Evolutionary conservation across 2,888 invertebrate genomes (phyloP), one percentile per base, ranked within the genome.

Genomic region (Drosophila paramelanica): DNA sequence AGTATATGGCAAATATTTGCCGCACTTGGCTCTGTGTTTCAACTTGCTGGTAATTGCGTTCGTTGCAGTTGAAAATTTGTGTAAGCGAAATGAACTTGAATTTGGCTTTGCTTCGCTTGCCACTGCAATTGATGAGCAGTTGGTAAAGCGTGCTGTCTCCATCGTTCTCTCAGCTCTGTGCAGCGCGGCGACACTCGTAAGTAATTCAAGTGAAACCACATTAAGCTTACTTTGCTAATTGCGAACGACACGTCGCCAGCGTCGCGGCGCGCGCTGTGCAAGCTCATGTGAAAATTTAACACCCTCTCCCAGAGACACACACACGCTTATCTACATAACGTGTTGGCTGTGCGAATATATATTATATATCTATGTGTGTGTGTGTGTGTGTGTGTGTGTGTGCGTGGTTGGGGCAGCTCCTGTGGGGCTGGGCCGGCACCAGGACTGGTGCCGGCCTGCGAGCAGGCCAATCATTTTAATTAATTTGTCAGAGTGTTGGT

Each of bases 191-290:
- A 73, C 76, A 82, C 83, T 80, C 82, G 88, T 87, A 85, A 88
- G 88, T 88, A 90, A 90, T 90, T 89, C 83, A 82, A 84, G 81
- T 80, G 88, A 77, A 87, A 89, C 88, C 90, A 79, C 90, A 90
- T 90, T 88, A 89, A 90, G 90, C 90, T 90, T 90, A 89, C 89
- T 85, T 89, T 90, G 90, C 90, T 90, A 90, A 90, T 90, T 90
- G 90, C 89, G 66, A 89, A 86, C 85, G 88, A 90, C 87, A 89
- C 88, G 78, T 84, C 81, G 80, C 76, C 71, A 68, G 64, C 67
- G 56, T 68, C 61, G 69, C 68, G 61, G 31, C 51, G 53, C 36
- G 31, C 53, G 38, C 38, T 67, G 51, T 62, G 50, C 69, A 61
- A 60, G 66, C 61, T 53, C 60, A 68, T 68, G 74, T 59, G 62